Evolutionary conservation across 2,113 vertebrate species (phyloP).

Genomic region (Hippotragus niger): DNA sequence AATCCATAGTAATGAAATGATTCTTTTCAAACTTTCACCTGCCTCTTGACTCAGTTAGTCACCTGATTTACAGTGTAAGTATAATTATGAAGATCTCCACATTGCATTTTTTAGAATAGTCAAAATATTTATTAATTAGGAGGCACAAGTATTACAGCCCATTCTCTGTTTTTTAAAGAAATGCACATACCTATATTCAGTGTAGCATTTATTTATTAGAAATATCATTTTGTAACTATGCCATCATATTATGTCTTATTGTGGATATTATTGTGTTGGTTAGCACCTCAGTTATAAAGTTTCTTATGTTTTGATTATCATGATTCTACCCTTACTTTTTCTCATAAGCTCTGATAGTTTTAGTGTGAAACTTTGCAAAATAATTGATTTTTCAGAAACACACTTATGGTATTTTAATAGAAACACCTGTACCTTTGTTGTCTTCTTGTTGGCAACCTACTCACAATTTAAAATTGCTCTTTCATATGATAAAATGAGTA

Average conservation of each 20-base stretch:
- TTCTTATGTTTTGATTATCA: background rate
- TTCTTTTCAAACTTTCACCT: background rate
- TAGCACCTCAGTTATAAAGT: background rate
- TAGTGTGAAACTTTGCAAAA: background rate
- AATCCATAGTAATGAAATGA: background rate
- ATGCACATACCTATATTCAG: background rate
- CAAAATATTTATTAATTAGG: background rate
- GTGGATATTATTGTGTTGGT: background rate
- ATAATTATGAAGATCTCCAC: background rate
- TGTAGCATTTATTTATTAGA: background rate
- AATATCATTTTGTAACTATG: background rate
- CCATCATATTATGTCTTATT: background rate
- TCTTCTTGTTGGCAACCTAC: background rate
- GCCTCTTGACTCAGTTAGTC: background rate
- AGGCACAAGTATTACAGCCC: rapidly evolving
- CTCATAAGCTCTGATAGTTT: background rate
- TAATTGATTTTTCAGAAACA: background rate
- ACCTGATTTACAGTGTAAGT: background rate
- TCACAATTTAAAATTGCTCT: background rate
- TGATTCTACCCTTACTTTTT: background rate
- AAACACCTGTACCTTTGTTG: background rate
- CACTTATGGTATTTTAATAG: background rate
- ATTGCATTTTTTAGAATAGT: background rate
- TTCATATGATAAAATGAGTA: background rate
- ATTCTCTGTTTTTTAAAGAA: background rate